Evolutionary conservation across 1,140 invertebrate species (phyloP), one percentile per base, ranked within the genome.

Genomic region (Stegodyphus dumicola): DNA sequence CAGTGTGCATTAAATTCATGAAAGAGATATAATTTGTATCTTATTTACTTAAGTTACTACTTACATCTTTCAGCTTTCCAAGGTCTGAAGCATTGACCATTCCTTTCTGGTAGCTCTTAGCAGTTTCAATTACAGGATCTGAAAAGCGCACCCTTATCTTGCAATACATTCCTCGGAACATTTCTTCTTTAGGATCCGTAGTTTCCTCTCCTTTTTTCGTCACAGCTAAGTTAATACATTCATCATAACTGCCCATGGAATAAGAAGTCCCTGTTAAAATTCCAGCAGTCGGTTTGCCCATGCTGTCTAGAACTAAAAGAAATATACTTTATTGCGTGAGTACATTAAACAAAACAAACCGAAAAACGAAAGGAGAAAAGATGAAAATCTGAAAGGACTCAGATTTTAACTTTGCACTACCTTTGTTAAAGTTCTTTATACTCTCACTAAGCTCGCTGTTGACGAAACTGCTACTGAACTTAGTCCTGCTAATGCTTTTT

Each of bases 131-230:
- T 6, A 86, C 60, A 13, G 33, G 48, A 48, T 86, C 18, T 6
- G 54, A 17, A n/a, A 86, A 65, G 11, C 48, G 53, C 1, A 86
- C 54, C 54, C 49, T 70, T 7, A 86, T 67, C 9, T 73, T 49
- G 76, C 84, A 86, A 65, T 86, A 86, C 54, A 77, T 71, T 9
- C 84, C 84, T 15, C 52, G 84, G 33, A 86, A 86, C 66, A 71
- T 65, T n/a, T 53, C 75, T 9, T 86, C 75, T n/a, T 15, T 33
- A 3, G 54, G 15, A 11, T 78, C 56, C 1, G n/a, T 18, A 7
- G 84, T 66, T 13, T 86, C 84, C 7, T 5, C n/a, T 7, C 84
- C 84, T 17, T 74, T 77, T 13, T 54, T 86, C 11, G 75, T 71
- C 15, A 86, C 53, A 0, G 76, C 51, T 6, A 86, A 48, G 13